Conservation (phyloP, 2,888 invertebrate species). For the Balanococcus diminutus region DNA sequence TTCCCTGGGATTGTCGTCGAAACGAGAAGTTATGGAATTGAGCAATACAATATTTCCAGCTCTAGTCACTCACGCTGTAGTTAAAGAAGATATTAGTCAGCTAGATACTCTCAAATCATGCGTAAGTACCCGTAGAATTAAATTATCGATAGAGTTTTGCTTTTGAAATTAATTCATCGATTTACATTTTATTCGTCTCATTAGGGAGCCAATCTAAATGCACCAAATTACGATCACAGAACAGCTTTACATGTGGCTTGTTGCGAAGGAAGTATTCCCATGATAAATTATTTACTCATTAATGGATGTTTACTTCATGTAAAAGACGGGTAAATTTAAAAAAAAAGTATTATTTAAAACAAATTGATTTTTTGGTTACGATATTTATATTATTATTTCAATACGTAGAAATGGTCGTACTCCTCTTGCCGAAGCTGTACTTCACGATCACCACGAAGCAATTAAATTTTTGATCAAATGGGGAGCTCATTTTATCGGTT, state of each 20-base stretch:
- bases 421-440: slow-evolving; percentile 74
- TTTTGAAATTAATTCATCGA: too few relatives aligned
- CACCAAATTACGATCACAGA: slow-evolving; percentile 74
- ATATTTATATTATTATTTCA: background rate
- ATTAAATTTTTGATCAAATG: slow-evolving; percentile 73
- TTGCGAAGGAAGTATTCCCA: slow-evolving; percentile 69
- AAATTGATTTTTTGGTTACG: background rate
- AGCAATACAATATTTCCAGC: slow-evolving; percentile 72
- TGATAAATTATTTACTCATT: slow-evolving; percentile 75
- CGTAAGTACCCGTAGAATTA: too few relatives aligned
- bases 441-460: slow-evolving; percentile 68
- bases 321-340: slow-evolving; percentile 67
- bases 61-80: slow-evolving; percentile 71
- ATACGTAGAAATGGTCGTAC: slow-evolving; percentile 72
- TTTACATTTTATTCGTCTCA: background rate
- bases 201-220: slow-evolving; percentile 76
- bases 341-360: background rate
- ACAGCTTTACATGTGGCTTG: slow-evolving; percentile 84
- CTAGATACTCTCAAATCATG: slow-evolving; percentile 61
- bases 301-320: slow-evolving; percentile 84
- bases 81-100: slow-evolving; percentile 62
- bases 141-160: too few relatives aligned
- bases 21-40: slow-evolving; percentile 66
- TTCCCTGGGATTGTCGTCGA: slow-evolving; percentile 66
- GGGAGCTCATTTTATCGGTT: slow-evolving; percentile 74